Base-by-base conservation (phyloP, 2,797 vertebrate genomes). In the Phyllotis vaccarum region DNA sequence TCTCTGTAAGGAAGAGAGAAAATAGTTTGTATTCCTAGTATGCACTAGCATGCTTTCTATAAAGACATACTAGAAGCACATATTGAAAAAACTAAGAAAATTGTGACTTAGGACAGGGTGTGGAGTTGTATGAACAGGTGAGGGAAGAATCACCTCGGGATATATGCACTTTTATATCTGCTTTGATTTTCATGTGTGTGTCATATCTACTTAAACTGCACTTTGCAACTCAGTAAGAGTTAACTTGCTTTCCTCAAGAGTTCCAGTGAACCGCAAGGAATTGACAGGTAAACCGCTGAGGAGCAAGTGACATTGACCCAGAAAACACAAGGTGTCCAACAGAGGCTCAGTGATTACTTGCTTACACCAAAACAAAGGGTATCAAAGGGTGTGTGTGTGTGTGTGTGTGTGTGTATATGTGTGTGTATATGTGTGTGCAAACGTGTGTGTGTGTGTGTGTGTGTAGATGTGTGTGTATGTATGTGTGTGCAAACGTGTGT, bases 211-310 rank as follows among this genome's bases (percentile, higher is more conserved):
- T 37, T 54, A 54, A 52, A 86, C 83, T 0, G 24, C 7, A 24
- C 22, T 89, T 81, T 56, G 49, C 64, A 75, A 85, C 52, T 62
- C 80, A 62, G 5, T 60, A 62, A 79, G 37, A 40, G 14, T 62
- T 89, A 74, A 80, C 72, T 56, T 6, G 83, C 78, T 91, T 93
- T 85, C 24, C 62, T n/a, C 49, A 54, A 93, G 78, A 90, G 86
- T 22, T 13, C 22, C 46, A 78, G 37, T 37, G 79, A 70, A 64
- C n/a, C 70, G 12, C 81, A 46, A n/a, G 37, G 62, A 94, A 82
- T n/a, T 83, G 68, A 87, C 31, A 78, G 68, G 24, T 16, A 49
- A 94, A 13, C 19, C 58, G 49, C 8, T 75, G 46, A 88, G 34
- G 21, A 79, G 46, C 70, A 17, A 56, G 19, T 13, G 56, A n/a